Evolutionary conservation across 2,113 vertebrate genomes (phyloP), one percentile per base, ranked within the genome.

Genomic region (Miniopterus natalensis): DNA sequence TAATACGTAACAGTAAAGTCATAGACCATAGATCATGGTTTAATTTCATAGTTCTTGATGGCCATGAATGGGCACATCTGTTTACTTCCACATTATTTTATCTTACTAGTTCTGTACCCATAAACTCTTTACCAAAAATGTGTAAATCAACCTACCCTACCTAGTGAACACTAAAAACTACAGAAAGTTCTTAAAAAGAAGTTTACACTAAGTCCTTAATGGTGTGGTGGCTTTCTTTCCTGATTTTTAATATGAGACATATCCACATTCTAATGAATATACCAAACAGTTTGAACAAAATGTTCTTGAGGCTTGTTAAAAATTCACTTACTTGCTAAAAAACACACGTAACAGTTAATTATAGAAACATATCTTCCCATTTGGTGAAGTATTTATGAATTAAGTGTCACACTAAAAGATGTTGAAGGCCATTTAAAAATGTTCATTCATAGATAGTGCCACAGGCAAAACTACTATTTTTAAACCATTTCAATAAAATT

Each of bases 341-440:
- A 63, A 63, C 25, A 63, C 61, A 63, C 27, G 12, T 79, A 84
- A 73, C 10, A 29, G 11, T 88, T 70, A 14, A 80, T 57, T 73
- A 47, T 1, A 78, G 45, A 83, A 89, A 87, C 8, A 9, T 53
- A 84, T 6, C 1, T 80, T 84, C 21, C 40, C 42, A 88, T 90
- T 87, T 68, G 63, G 25, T 59, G 8, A 96, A 89, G 10, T 49
- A 84, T 45, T 86, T 83, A 73, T 92, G 8, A 94, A 94, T 70
- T 86, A 73, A 66, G 70, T 25, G 27, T 49, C 51, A 74, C 20
- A 84, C 27, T 68, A 59, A 79, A 88, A 92, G 59, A 45, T n/a
- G 9, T 55, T 74, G 10, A 88, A 78, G 12, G 66, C 9, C 9
- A 8, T 40, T 92, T 74, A 84, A 57, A 84, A 89, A 71, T 75